phyloP scores from a whole-genome alignment of 2,113 vertebrate genomes.

The Sylvia atricapilla region DNA sequence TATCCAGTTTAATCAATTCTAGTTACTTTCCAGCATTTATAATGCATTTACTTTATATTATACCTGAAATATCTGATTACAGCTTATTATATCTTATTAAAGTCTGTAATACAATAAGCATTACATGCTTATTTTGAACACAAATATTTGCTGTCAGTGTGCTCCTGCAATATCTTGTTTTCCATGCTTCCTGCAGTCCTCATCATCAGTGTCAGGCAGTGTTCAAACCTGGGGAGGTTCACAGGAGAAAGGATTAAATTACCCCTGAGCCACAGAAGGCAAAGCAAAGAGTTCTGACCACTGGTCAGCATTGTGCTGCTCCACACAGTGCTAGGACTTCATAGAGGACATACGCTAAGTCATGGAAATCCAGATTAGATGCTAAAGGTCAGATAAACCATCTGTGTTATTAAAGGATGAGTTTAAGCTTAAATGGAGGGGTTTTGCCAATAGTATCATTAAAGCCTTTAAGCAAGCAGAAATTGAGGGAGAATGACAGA shows the following conservation, averaged over 20 bases:
- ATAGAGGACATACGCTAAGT: background rate
- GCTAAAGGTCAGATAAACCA: background rate
- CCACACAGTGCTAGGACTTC: background rate
- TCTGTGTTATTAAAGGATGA: conserved; percentile 1
- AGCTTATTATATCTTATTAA: conserved; percentile 9
- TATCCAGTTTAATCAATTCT: conserved; percentile 22
- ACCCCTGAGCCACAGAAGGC: background rate
- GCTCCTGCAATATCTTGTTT: background rate
- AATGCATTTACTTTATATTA: conserved; percentile 22
- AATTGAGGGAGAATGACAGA: background rate
- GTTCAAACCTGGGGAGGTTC: background rate
- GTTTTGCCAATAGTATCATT: background rate
- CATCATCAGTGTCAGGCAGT: background rate
- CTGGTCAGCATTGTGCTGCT: background rate
- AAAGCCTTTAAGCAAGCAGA: conserved; percentile 13
- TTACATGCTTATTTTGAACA: conserved; percentile 29
- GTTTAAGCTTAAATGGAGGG: background rate
- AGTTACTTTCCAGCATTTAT: background rate
- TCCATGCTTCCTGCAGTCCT: background rate
- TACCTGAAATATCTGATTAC: conserved; percentile 24
- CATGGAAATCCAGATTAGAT: background rate
- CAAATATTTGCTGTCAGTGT: background rate
- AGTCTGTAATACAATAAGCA: conserved; percentile 22
- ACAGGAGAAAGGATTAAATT: background rate
- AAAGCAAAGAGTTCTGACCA: background rate